Conservation (phyloP, 2,797 vertebrate genomes). For the Sciaenops ocellatus region DNA sequence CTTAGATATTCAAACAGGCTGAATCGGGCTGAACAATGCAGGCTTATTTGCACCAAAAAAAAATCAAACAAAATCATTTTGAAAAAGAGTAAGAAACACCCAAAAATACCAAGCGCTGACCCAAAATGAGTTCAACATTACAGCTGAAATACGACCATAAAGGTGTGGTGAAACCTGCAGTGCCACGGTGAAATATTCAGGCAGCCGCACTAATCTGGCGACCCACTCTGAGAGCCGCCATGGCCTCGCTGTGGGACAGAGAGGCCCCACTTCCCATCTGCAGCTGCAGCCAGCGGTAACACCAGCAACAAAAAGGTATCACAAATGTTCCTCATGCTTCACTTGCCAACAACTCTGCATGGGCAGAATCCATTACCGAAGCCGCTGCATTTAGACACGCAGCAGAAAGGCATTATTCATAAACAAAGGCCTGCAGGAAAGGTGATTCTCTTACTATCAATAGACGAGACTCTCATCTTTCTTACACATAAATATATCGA, state of each 20-base stretch:
- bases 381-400: constrained; percentile 28
- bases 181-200: constrained; percentile 36
- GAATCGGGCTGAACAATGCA: constrained; percentile 11
- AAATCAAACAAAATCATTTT: background rate
- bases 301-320: constrained; percentile 62
- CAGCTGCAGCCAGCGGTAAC: constrained; percentile 60
- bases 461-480: constrained; percentile 9
- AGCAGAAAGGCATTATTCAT: constrained; percentile 30
- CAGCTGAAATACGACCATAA: constrained; percentile 5
- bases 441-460: background rate
- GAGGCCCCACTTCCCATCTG: constrained; percentile 28
- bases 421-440: constrained; percentile 31
- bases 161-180: constrained; percentile 34
- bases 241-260: constrained; percentile 46
- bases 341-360: constrained; percentile 52
- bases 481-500: background rate
- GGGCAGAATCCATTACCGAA: constrained; percentile 47
- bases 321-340: constrained; percentile 55
- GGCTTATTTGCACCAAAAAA: background rate
- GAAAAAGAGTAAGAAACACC: constrained; percentile 1
- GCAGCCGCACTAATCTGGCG: constrained; percentile 46
- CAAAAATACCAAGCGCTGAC: background rate
- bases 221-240: constrained; percentile 34
- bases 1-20: constrained; percentile 26
- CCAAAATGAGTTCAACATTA: background rate